Conservation (phyloP, 2,888 invertebrate species). For the Orthosia cruda region DNA sequence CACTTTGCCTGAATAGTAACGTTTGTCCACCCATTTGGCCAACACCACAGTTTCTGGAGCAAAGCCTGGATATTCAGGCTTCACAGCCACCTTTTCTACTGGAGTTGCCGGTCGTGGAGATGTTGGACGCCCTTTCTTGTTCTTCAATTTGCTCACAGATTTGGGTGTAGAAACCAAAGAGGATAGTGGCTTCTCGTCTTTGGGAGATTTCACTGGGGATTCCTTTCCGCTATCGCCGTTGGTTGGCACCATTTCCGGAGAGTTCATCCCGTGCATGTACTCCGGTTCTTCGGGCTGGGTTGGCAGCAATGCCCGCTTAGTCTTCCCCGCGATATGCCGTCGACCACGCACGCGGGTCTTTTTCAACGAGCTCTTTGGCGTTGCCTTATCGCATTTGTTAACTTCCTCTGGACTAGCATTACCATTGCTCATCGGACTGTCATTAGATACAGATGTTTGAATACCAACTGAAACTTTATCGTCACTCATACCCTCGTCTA, state of each 20-base stretch:
- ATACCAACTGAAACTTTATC: constrained; percentile 88
- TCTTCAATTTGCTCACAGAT: constrained; percentile 86
- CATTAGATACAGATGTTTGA: constrained; percentile 82
- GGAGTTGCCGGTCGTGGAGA: constrained; percentile 88
- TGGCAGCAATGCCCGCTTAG: constrained; percentile 86
- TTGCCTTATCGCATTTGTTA: constrained; percentile 85
- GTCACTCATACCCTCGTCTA: constrained; percentile 80
- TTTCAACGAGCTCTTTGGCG: constrained; percentile 91
- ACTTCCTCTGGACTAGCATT: constrained; percentile 88
- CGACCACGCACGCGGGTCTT: constrained; percentile 87
- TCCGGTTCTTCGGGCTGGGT: constrained; percentile 88
- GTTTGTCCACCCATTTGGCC: constrained; percentile 94
- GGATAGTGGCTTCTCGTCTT: constrained; percentile 85
- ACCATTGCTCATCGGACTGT: constrained; percentile 83
- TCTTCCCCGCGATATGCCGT: constrained; percentile 86
- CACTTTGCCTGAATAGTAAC: constrained; percentile 93
- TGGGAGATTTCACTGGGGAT: constrained; percentile 82
- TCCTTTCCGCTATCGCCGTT: constrained; percentile 83
- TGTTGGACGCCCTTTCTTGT: constrained; percentile 82
- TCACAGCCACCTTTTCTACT: constrained; percentile 82
- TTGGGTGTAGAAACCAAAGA: constrained; percentile 86
- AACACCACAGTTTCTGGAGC: constrained; percentile 90
- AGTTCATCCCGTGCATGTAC: constrained; percentile 88
- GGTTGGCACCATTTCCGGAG: constrained; percentile 89
- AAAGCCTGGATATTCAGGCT: constrained; percentile 84